A percentile compares a stretch with the other conserved stretches of the same genome.
Evolutionary conservation across 2,888 invertebrate species (phyloP).

Genomic region (Furcula furcula): DNA sequence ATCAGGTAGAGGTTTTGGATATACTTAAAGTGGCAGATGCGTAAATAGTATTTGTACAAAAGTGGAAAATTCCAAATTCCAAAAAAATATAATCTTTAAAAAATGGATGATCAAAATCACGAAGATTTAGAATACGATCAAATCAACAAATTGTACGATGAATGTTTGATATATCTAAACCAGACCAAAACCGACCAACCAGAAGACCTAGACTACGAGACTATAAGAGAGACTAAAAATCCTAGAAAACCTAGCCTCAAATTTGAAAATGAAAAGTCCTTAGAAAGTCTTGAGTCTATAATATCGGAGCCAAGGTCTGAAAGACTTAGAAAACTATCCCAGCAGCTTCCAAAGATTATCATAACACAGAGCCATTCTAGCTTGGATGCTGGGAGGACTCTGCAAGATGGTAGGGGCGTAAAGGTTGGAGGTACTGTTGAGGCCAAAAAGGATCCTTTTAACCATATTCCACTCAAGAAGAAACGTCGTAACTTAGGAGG

Average conservation of each 20-base stretch:
- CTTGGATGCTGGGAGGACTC: slow-evolving; percentile 31
- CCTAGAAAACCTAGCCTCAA: slow-evolving; percentile 35
- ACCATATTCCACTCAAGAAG: slow-evolving; percentile 10
- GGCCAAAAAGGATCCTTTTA: slow-evolving; percentile 10
- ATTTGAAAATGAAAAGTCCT: slow-evolving; percentile 54
- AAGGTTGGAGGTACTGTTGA: slow-evolving; percentile 4
- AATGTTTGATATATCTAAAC: slow-evolving; percentile 63
- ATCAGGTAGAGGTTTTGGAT: no score
- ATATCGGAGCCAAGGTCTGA: slow-evolving; percentile 51
- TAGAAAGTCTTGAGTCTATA: slow-evolving; percentile 46
- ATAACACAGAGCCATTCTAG: slow-evolving; percentile 66
- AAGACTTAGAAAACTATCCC: slow-evolving; percentile 59
- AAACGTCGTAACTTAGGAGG: slow-evolving; percentile 5
- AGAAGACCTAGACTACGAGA: slow-evolving; percentile 48
- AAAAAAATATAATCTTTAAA: background rate
- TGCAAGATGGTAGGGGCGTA: slow-evolving; percentile 7
- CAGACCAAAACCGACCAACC: slow-evolving; percentile 6
- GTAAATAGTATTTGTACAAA: background rate
- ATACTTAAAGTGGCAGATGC: background rate
- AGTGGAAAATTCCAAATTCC: no score
- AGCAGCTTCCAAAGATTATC: slow-evolving; percentile 66
- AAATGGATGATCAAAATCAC: slow-evolving; percentile 33
- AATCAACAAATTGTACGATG: slow-evolving; percentile 65
- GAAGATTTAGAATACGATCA: slow-evolving; percentile 47
- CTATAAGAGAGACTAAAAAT: slow-evolving; percentile 33